Conservation (phyloP, 35 echinoderm and acorn worm species). For the Anneissia japonica region DNA sequence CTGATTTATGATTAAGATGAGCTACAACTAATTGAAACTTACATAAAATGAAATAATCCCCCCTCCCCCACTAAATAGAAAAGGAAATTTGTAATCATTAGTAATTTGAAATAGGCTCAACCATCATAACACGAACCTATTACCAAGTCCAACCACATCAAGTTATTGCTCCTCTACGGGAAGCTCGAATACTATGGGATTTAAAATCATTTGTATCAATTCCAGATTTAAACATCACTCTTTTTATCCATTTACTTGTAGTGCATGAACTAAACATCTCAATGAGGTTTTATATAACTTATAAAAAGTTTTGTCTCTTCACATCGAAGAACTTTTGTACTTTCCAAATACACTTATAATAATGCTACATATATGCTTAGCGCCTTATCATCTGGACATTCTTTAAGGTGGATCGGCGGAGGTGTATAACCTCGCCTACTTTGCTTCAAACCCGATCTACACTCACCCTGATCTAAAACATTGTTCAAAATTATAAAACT, state of each 20-base stretch:
- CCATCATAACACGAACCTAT: too few relatives aligned
- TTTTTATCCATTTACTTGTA: slow-evolving; percentile 28
- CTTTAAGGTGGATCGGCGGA: not conserved
- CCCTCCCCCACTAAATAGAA: too few relatives aligned
- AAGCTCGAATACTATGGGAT: slow-evolving; percentile 21
- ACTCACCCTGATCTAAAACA: too few relatives aligned
- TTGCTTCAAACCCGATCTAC: slow-evolving; percentile 27
- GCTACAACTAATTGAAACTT: too few relatives aligned
- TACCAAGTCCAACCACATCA: too few relatives aligned
- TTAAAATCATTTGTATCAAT: slow-evolving; percentile 21
- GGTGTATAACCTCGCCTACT: slow-evolving; percentile 7
- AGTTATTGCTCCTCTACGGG: too few relatives aligned
- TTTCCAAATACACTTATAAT: not conserved
- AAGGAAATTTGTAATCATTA: too few relatives aligned
- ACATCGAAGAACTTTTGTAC: slow-evolving; percentile 5
- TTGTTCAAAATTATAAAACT: too few relatives aligned
- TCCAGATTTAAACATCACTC: slow-evolving; percentile 22
- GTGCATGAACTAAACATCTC: slow-evolving; percentile 6
- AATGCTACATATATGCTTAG: slow-evolving; percentile 25
- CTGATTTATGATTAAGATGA: too few relatives aligned
- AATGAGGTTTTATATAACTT: slow-evolving; percentile 42
- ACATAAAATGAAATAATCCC: too few relatives aligned
- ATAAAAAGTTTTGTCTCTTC: slow-evolving; percentile 23
- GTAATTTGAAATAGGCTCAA: too few relatives aligned
- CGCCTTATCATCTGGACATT: slow-evolving; percentile 35